Conservation (phyloP, 2,113 vertebrate species). For the Micronisus gabar region DNA sequence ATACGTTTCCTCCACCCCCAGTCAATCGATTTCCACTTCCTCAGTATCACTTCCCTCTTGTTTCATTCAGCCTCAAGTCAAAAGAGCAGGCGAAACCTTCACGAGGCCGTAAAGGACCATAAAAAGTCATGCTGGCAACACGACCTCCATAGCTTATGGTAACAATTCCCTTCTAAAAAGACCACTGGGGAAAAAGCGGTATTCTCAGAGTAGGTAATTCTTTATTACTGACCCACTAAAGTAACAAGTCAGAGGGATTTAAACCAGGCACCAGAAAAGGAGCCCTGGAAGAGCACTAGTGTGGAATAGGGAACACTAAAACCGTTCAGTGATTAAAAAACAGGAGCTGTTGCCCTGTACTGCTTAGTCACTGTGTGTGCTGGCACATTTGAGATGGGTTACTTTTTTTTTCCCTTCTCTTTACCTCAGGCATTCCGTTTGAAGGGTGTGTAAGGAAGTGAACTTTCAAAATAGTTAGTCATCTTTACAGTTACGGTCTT, state of each 20-base stretch:
- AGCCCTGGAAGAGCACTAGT: neutral
- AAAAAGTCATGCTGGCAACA: neutral
- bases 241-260: neutral
- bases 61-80: neutral
- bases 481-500: neutral
- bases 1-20: neutral
- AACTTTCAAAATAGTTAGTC: neutral
- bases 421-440: neutral
- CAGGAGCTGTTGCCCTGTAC: neutral
- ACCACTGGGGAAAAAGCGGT: neutral
- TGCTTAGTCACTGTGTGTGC: neutral
- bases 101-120: rapidly evolving
- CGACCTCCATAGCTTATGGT: neutral
- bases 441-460: neutral
- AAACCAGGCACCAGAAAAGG: neutral
- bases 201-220: neutral
- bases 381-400: neutral
- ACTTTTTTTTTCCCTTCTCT: neutral
- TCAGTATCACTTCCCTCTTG: neutral
- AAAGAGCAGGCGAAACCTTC: neutral
- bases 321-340: neutral
- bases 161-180: neutral
- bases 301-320: neutral
- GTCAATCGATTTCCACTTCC: neutral
- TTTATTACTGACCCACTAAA: neutral